Conservation (phyloP, 2,113 vertebrate genomes). For the Charadrius vociferus region DNA sequence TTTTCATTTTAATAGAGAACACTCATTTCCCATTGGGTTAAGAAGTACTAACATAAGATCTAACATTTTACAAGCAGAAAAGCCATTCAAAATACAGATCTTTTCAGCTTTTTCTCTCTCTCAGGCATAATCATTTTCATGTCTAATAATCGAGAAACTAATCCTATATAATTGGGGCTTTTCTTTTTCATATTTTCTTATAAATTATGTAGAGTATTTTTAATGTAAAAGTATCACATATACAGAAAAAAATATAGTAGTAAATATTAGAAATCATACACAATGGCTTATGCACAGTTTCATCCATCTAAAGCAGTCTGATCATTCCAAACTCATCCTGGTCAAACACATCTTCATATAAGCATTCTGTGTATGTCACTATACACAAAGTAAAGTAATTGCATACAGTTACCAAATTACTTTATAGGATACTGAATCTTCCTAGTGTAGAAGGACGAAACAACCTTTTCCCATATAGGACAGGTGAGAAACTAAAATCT, state of each 20-base stretch:
- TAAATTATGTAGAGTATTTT: not conserved
- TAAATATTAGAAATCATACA: not conserved
- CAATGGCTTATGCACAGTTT: not conserved
- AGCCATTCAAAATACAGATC: not conserved
- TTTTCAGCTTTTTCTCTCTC: not conserved
- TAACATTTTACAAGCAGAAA: not conserved
- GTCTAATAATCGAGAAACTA: not conserved
- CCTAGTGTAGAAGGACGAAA: not conserved
- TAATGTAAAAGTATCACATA: not conserved
- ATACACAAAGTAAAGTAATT: not conserved
- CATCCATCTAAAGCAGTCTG: not conserved
- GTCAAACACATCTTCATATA: constrained; percentile 9
- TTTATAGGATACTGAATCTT: not conserved
- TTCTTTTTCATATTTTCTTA: not conserved
- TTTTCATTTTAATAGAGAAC: not conserved
- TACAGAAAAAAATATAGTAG: not conserved
- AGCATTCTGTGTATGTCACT: not conserved
- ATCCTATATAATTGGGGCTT: not conserved
- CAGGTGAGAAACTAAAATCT: not conserved
- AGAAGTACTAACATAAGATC: not conserved
- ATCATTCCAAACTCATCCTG: not conserved
- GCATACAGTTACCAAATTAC: not conserved
- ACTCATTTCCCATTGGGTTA: not conserved
- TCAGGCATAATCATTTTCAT: not conserved
- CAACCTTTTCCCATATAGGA: not conserved